Conservation (phyloP, 2,888 invertebrate genomes). For the Argyresthia goedartella region DNA sequence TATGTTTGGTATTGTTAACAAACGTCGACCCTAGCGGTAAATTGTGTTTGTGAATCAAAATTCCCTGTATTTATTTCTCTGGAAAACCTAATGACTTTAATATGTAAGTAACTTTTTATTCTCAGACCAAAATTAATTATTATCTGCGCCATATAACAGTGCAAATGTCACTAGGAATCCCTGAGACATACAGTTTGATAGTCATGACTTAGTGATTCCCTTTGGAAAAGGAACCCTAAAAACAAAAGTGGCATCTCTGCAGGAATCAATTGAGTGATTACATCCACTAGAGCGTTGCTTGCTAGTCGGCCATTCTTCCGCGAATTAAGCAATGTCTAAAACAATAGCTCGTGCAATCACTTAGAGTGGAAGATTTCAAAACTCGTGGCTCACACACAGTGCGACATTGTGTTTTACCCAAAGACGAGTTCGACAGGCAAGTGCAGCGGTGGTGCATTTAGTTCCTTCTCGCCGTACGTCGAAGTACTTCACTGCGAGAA, state of each 20-base stretch:
- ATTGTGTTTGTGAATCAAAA: too few relatives aligned
- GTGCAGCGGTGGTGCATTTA: neutral
- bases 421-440: neutral
- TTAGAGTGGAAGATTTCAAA: conserved; percentile 14
- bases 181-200: too few relatives aligned
- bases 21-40: too few relatives aligned
- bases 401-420: neutral
- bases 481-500: neutral
- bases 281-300: conserved; percentile 23
- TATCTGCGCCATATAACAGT: too few relatives aligned
- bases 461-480: neutral
- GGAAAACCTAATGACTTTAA: too few relatives aligned
- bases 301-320: conserved; percentile 32
- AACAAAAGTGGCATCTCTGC: neutral
- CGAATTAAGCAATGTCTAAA: conserved; percentile 28
- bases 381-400: conserved; percentile 2
- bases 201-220: too few relatives aligned
- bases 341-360: conserved; percentile 4
- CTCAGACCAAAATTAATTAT: too few relatives aligned
- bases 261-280: conserved; percentile 13
- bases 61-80: too few relatives aligned
- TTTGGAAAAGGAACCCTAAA: too few relatives aligned
- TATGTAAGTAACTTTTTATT: too few relatives aligned
- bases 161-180: too few relatives aligned
- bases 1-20: too few relatives aligned